Conservation (phyloP, 1,140 invertebrate species). For the Eumaeus atala region DNA sequence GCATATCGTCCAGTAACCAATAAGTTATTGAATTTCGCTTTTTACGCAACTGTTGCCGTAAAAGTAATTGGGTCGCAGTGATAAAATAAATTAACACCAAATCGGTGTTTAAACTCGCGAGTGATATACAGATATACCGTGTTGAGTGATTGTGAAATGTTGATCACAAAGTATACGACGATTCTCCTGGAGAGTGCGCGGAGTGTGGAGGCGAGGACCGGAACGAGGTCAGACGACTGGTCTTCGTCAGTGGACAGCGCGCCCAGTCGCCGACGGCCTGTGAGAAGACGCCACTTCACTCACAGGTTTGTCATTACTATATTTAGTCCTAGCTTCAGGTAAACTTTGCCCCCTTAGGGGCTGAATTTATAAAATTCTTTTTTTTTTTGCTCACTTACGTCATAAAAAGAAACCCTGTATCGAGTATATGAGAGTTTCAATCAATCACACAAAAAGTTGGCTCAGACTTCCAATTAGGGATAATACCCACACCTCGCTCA, state of each 20-base stretch:
- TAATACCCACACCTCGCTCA: too few species aligned
- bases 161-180: conserved; percentile 70
- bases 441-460: too few species aligned
- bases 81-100: too few species aligned
- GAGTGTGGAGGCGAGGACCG: conserved; percentile 50
- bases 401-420: neutral
- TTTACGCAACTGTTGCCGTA: neutral
- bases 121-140: conserved; percentile 2
- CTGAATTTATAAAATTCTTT: neutral
- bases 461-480: too few species aligned
- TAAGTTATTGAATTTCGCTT: too few species aligned
- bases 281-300: conserved; percentile 44
- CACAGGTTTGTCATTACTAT: conserved; percentile 38
- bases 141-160: conserved; percentile 37
- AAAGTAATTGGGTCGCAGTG: conserved; percentile 1
- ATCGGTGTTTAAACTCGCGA: neutral
- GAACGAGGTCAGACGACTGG: conserved; percentile 30
- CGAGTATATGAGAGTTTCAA: too few species aligned
- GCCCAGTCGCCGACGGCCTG: conserved; percentile 33
- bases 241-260: conserved; percentile 46
- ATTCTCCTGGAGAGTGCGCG: conserved; percentile 69
- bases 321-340: neutral
- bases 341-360: neutral
- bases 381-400: neutral
- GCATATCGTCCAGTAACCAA: too few species aligned